phyloP scores from a whole-genome alignment of 2,888 invertebrate genomes.

The Drosophila leonis region DNA sequence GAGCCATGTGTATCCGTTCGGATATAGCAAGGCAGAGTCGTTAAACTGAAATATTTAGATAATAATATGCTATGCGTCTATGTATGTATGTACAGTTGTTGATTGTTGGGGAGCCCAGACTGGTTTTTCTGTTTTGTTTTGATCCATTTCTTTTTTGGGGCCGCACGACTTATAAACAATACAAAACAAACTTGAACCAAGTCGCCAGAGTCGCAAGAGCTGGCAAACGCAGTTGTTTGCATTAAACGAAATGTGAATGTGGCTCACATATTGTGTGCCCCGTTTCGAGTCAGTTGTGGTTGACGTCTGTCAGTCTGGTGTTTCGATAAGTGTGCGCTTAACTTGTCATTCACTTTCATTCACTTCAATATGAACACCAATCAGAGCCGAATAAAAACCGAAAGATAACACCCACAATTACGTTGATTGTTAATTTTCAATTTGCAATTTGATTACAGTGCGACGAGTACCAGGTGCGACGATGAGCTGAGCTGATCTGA shows the following conservation, averaged over 20 bases:
- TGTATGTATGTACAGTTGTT: slow-evolving; percentile 28
- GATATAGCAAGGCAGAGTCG: slow-evolving; percentile 12
- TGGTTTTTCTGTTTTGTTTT: slow-evolving; percentile 50
- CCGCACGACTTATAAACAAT: slow-evolving; percentile 59
- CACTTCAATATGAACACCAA: not conserved
- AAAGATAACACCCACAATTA: slow-evolving; percentile 18
- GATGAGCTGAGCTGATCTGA: slow-evolving; percentile 46
- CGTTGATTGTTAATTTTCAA: slow-evolving; percentile 19
- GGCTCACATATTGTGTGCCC: not conserved
- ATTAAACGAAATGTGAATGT: slow-evolving; percentile 13
- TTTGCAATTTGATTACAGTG: slow-evolving; percentile 40
- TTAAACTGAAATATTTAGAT: slow-evolving; percentile 12
- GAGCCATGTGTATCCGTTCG: slow-evolving; percentile 17
- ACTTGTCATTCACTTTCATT: slow-evolving; percentile 43
- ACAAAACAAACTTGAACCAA: slow-evolving; percentile 37
- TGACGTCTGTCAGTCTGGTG: slow-evolving; percentile 53
- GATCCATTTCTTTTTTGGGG: slow-evolving; percentile 65
- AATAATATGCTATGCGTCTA: not conserved
- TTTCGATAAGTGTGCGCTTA: slow-evolving; percentile 43
- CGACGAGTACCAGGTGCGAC: slow-evolving; percentile 20
- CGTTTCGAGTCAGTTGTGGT: slow-evolving; percentile 17
- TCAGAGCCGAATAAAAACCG: not conserved
- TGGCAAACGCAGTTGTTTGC: slow-evolving; percentile 39
- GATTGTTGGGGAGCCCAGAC: slow-evolving; percentile 45
- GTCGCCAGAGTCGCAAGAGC: slow-evolving; percentile 1